These are phyloP conservation scores for Pteruthius melanotis DNA, from an alignment of 2,113 vertebrate species.

Conservation along the genomic window DNA sequence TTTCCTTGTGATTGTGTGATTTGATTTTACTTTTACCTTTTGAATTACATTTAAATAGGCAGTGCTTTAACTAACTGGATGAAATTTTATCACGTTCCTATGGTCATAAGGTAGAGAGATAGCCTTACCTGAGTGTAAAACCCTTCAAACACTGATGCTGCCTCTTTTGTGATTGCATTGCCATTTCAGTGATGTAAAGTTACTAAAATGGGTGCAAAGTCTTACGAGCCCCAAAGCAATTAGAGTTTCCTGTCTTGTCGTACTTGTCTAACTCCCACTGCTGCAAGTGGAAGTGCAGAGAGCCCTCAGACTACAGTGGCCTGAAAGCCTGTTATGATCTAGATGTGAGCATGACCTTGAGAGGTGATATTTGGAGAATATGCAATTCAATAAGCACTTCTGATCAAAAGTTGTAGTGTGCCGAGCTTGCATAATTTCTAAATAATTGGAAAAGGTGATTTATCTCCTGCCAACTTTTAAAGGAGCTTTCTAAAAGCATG, in stretches of 20 bases:
- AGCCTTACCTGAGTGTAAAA: neutral
- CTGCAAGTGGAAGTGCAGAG: neutral
- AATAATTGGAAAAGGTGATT: slow-evolving; percentile 66
- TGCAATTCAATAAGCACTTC: slow-evolving; percentile 24
- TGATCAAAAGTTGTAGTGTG: slow-evolving; percentile 17
- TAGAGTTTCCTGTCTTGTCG: rapidly evolving
- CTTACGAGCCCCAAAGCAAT: neutral
- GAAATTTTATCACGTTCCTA: neutral
- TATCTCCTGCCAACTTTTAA: slow-evolving; percentile 62
- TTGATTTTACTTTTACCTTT: neutral
- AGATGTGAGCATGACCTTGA: neutral
- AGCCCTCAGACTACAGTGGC: neutral
- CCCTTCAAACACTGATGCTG: neutral
- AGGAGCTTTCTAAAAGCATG: slow-evolving; percentile 63
- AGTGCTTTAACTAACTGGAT: neutral
- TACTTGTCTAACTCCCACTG: neutral
- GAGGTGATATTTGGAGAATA: neutral
- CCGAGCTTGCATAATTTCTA: slow-evolving; percentile 61
- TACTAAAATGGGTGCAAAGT: neutral
- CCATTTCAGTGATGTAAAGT: neutral
- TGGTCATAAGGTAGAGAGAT: neutral
- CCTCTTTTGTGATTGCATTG: neutral
- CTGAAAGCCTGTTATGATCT: neutral
- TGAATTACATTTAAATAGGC: neutral
- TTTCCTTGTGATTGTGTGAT: neutral